Conservation (phyloP, 2,888 invertebrate genomes). For the Latrodectus hesperus region DNA sequence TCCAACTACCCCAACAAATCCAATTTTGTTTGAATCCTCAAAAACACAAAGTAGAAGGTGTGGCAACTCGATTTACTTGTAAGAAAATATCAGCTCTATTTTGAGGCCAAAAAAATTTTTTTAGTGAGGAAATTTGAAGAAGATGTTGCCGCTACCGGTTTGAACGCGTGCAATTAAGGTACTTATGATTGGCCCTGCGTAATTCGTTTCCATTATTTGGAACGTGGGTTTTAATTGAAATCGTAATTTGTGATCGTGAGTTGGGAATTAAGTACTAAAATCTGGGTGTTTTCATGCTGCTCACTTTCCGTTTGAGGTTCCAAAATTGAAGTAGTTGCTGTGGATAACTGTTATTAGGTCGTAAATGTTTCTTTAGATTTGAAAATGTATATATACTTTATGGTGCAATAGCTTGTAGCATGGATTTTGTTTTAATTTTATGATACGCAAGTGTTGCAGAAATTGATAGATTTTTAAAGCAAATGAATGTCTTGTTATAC, state of each 20-base stretch:
- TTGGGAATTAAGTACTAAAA: slow-evolving; percentile 52
- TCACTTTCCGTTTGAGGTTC: background rate
- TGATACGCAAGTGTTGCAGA: no score
- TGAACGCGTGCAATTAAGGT: slow-evolving; percentile 19
- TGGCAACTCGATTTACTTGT: background rate
- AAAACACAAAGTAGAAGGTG: slow-evolving; percentile 7
- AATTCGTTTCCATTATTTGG: slow-evolving; percentile 14
- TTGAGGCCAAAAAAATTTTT: background rate
- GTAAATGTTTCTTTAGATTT: background rate
- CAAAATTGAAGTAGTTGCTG: background rate
- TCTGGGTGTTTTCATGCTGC: background rate
- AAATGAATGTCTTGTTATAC: no score
- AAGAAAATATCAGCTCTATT: background rate
- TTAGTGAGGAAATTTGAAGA: background rate
- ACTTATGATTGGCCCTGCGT: slow-evolving; percentile 2
- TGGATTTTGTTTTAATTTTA: no score
- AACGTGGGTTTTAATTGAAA: slow-evolving; percentile 61
- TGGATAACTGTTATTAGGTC: background rate
- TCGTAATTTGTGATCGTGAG: slow-evolving; percentile 41
- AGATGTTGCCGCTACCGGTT: slow-evolving; percentile 42
- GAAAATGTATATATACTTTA: no score
- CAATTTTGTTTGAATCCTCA: background rate
- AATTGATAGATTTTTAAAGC: no score
- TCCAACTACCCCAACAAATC: background rate
- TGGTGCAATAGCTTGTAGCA: no score